Evolutionary conservation across 2,113 vertebrate species (phyloP), one percentile per base, ranked within the genome.

Genomic region (Macrotis lagotis): DNA sequence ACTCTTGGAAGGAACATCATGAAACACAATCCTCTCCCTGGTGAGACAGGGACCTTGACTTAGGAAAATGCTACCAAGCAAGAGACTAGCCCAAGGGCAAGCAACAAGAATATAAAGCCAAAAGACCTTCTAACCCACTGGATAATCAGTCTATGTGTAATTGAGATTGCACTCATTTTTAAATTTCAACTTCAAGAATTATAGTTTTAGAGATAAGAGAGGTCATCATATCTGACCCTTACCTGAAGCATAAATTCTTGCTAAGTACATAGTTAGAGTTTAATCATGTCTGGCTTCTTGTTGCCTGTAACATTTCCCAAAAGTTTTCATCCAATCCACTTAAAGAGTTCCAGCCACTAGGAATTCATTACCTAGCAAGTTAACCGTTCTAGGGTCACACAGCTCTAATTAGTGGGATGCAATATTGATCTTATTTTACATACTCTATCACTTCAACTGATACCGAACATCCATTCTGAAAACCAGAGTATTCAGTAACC

Each of bases 1-100:
- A 50, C 91, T 96, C 22, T 6, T 83, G 74, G 53, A 83, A 92
- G 49, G 3, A 90, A 90, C 53, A 88, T 50, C 66, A 90, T n/a
- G 14, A 66, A 74, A 93, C 74, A 93, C n/a, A 74, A n/a, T n/a
- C n/a, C 26, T 2, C 10, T 47, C 22, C 5, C 48, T 44, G 66
- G 19, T 24, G 66, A 44, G 66, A 19, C n/a, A 83, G n/a, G n/a
- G 19, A 44, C 25, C 50, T 92, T 94, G 50, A 22, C 88, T 91
- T 94, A 37, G 31, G 8, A 92, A 93, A 92, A 16, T 90, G 59
- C 44, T 89, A 89, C 8, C 91, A 74, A 91, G 3, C 90, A 49
- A 92, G 51, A 92, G 83, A 95, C 47, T 50, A n/a, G 44, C 9
- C 26, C 10, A 48, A 66, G 90, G 2, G 10, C 31, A 94, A 19